phyloP scores from a whole-genome alignment of 2,113 vertebrate species.

The Eolophus roseicapilla region DNA sequence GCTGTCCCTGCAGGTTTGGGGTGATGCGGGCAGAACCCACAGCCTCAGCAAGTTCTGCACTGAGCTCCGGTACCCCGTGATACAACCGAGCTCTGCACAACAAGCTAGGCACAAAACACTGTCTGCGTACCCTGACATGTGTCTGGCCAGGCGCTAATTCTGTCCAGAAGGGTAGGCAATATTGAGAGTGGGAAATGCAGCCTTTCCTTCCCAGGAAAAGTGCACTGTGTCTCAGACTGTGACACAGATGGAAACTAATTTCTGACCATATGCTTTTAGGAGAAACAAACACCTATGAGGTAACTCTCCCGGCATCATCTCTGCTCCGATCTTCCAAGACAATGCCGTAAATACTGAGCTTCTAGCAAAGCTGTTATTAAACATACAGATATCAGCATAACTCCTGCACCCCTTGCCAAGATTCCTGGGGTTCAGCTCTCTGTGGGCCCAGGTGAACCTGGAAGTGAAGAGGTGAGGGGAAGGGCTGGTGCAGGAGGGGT shows the following conservation, averaged over 20 bases:
- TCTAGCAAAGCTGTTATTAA: not conserved
- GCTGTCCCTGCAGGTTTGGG: not conserved
- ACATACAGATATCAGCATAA: not conserved
- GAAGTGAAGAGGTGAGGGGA: not conserved
- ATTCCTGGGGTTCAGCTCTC: not conserved
- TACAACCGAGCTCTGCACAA: not conserved
- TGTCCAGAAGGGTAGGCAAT: not conserved
- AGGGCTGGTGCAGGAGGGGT: not conserved
- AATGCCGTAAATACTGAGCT: not conserved
- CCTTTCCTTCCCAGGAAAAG: not conserved
- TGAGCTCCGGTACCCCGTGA: not conserved
- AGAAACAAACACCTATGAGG: not conserved
- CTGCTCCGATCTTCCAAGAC: not conserved
- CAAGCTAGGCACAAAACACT: not conserved
- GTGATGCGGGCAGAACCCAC: not conserved
- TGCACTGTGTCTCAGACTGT: not conserved
- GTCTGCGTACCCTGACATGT: not conserved
- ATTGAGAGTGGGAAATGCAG: not conserved
- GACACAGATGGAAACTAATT: not conserved
- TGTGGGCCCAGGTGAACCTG: not conserved
- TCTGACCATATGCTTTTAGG: not conserved
- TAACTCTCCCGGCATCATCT: accelerated
- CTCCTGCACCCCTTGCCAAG: not conserved
- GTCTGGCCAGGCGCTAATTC: not conserved
- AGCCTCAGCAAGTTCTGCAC: not conserved